Base-by-base conservation (phyloP, 2,888 invertebrate species). In the Trichopoda pennipes region DNA sequence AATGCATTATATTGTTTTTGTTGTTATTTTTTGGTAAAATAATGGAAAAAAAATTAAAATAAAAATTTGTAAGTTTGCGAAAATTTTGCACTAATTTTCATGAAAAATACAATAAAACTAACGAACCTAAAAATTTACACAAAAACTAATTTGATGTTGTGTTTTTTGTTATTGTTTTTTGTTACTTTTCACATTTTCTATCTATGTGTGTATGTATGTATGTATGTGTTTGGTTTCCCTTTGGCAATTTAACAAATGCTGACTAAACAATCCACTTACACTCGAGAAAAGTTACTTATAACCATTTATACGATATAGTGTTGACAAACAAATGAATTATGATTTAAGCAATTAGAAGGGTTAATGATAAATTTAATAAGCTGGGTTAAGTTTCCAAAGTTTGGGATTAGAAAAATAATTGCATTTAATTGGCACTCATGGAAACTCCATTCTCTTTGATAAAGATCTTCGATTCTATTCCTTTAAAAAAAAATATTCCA, bases 81-180 rank as follows among this genome's bases (percentile, higher is more conserved):
- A 61, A 38, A 74, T 74, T 73, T 61, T 60, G 66, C 68, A 74
- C 49, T 74, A 68, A 74, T 73, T 79, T 79, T 61, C 38, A 68
- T 53, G 53, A 28, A 66, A 87, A 87, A 86, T 85, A 88, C 87
- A 88, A 88, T 87, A 85, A 86, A 88, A 87, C 88, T 88, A 88
- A 88, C 88, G 87, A 88, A 88, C 86, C 87, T 87, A 86, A 85
- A 88, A 88, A 87, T 87, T 87, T 86, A 84, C 85, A 86, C 86
- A 88, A 68, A 87, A 87, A 87, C 87, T 86, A 86, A 87, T 87
- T 88, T 88, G 38, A 47, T 44, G 21, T 47, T 60, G 10, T 53
- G n/a, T 19, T 56, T 42, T 47, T 64, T 63, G 21, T 6, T 38
- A 6, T 32, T 68, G 14, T 75, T 44, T n/a, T 38, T 51, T 49